Evolutionary conservation across 2,888 invertebrate genomes (phyloP).

Genomic region (Troides oblongomaculatus): DNA sequence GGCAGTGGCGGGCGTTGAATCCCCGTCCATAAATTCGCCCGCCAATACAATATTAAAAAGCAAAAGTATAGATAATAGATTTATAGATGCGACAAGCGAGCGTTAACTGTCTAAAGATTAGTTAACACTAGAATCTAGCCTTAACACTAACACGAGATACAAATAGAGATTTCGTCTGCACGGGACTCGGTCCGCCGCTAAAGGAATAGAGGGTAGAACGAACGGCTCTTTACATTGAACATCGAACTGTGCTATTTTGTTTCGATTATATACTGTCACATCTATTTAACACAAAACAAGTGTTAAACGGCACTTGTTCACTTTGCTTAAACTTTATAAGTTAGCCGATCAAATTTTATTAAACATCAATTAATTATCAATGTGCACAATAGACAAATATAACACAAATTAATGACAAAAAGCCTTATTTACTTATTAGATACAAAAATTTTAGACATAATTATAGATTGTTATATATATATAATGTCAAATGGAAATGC

Average conservation of each 20-base stretch:
- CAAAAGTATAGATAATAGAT: slow-evolving; percentile 48
- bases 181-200: slow-evolving; percentile 32
- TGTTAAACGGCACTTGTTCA: too few relatives aligned
- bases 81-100: slow-evolving; percentile 64
- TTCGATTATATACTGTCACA: too few relatives aligned
- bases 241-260: too few relatives aligned
- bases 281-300: too few relatives aligned
- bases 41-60: slow-evolving; percentile 40
- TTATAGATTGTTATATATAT: slow-evolving; percentile 24
- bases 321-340: too few relatives aligned
- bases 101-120: slow-evolving; percentile 72
- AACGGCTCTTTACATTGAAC: too few relatives aligned
- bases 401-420: slow-evolving; percentile 48
- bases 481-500: slow-evolving; percentile 2
- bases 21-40: slow-evolving; percentile 10
- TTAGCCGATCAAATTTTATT: too few relatives aligned
- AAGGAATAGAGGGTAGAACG: too few relatives aligned
- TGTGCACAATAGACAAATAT: slow-evolving; percentile 48
- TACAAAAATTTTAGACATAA: slow-evolving; percentile 36
- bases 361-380: slow-evolving; percentile 48
- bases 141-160: slow-evolving; percentile 69
- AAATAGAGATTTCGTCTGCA: slow-evolving; percentile 41
- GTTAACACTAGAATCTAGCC: slow-evolving; percentile 74
- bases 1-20: slow-evolving; percentile 35
- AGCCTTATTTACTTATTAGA: slow-evolving; percentile 49